phyloP scores from a whole-genome alignment of 2,888 invertebrate genomes.

The Chrysolina haemoptera region DNA sequence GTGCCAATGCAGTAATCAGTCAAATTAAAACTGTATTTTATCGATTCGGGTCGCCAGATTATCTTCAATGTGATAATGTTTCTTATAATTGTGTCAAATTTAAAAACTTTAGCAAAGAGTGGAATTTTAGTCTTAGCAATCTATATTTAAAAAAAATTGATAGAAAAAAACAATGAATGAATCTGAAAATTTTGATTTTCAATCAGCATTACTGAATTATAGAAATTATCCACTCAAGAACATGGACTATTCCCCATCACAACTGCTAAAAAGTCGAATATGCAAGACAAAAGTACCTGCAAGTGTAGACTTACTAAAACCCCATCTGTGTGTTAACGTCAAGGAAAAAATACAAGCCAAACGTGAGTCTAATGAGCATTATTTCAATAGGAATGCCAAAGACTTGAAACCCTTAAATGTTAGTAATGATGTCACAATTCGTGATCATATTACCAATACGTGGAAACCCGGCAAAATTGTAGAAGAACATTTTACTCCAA shows the following conservation, averaged over 20 bases:
- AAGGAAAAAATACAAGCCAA: background rate
- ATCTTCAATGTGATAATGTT: constrained; percentile 7
- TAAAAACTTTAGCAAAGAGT: constrained; percentile 33
- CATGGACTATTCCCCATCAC: background rate
- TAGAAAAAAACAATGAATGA: background rate
- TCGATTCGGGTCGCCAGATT: background rate
- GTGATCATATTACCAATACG: background rate
- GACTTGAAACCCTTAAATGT: background rate
- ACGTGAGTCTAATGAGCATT: background rate
- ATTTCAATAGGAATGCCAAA: background rate
- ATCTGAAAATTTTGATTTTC: constrained; percentile 1
- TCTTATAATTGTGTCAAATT: background rate
- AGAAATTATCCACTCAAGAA: background rate
- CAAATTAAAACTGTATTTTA: background rate
- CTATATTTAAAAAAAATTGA: constrained; percentile 26
- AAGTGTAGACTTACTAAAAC: background rate
- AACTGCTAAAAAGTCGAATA: background rate
- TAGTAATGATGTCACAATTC: background rate
- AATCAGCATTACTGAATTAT: background rate
- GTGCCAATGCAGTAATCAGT: constrained; percentile 24
- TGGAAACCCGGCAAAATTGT: background rate
- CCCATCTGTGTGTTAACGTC: background rate
- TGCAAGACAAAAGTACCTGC: constrained; percentile 1
- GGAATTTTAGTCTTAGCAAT: constrained; percentile 40
- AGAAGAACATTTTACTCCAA: background rate